Conservation (phyloP, 2,797 vertebrate species). For the Botia almorhae region DNA sequence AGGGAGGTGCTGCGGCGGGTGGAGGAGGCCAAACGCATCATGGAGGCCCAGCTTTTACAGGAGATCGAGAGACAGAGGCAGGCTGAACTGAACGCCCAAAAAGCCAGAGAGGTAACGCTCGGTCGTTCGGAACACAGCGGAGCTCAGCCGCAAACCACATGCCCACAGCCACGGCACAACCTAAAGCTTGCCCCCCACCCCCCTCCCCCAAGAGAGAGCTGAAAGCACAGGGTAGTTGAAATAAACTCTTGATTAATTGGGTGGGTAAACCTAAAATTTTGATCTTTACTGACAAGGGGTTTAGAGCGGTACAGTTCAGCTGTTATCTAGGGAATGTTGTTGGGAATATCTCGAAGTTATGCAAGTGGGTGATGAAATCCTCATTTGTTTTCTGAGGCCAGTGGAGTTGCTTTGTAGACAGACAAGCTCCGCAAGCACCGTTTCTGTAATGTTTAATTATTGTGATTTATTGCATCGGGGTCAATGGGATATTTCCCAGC, state of each 20-base stretch:
- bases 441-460: background rate
- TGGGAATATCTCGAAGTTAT: background rate
- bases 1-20: slow-evolving; percentile 96
- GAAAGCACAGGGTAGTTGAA: slow-evolving; percentile 7
- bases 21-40: slow-evolving; percentile 98
- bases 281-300: background rate
- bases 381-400: background rate
- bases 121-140: slow-evolving; percentile 97
- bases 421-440: slow-evolving; percentile 10
- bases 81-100: slow-evolving; percentile 95
- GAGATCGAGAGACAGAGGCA: slow-evolving; percentile 98
- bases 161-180: slow-evolving; percentile 42
- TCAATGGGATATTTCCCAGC: slow-evolving; percentile 5
- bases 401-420: background rate
- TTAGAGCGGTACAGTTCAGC: background rate
- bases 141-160: slow-evolving; percentile 54
- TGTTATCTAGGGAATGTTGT: background rate
- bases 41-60: slow-evolving; percentile 99
- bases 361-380: background rate
- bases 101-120: slow-evolving; percentile 99
- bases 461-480: slow-evolving; percentile 4
- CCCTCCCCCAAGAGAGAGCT: slow-evolving; percentile 29
- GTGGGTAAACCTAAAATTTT: background rate
- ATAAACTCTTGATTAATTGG: background rate
- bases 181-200: slow-evolving; percentile 27